Base-by-base conservation (phyloP, 1,140 invertebrate species). In the Cherax destructor region DNA sequence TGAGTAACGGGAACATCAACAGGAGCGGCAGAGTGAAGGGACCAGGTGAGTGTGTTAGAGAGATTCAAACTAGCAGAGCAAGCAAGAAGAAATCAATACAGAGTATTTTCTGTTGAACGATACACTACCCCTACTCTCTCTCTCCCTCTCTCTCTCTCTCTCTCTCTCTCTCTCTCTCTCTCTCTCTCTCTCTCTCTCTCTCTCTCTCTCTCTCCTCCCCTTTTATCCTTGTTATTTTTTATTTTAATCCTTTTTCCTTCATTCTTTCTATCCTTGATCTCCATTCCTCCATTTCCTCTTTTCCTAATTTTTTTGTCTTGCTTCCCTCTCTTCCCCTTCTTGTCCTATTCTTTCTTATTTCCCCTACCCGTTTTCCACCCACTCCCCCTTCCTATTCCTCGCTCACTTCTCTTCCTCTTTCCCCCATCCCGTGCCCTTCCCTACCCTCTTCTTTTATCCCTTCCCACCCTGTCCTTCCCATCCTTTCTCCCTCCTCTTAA, bases 91-190 rank as follows among this genome's bases (percentile, higher is more conserved):
- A 86, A 86, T 86, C 84, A 49, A 86, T 86, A 52, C 16, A 24
- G 69, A 77, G 50, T 86, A 77, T 86, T 76, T 85, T 86, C 72
- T 77, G 74, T 77, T 86, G 76, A 86, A 77, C 72, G 84, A 86
- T 77, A 86, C 84, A 86, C 49, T 56, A 24, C 16, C 72, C 41
- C 80, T 65, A 30, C 50, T 59, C 80, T 59, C 47, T 69, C 30
- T n/a, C 83, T 65, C 81, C 9, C 5, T 16, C 30, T 21, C 41
- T 24, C 18, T 47, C 5, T n/a, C 52, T 30, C 3, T 52, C 78
- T 18, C 47, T 49, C 47, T 52, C 41, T 30, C 41, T 52, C 5
- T 16, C 30, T 21, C 41, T 24, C 18, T 47, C 5, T n/a, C 52
- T 30, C 3, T 52, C 78, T 18, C 61, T 41, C 30, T 21, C n/a